These are phyloP conservation scores for Hetaerina americana DNA, from an alignment of 1,140 invertebrate genomes.

Conservation along the genomic window DNA sequence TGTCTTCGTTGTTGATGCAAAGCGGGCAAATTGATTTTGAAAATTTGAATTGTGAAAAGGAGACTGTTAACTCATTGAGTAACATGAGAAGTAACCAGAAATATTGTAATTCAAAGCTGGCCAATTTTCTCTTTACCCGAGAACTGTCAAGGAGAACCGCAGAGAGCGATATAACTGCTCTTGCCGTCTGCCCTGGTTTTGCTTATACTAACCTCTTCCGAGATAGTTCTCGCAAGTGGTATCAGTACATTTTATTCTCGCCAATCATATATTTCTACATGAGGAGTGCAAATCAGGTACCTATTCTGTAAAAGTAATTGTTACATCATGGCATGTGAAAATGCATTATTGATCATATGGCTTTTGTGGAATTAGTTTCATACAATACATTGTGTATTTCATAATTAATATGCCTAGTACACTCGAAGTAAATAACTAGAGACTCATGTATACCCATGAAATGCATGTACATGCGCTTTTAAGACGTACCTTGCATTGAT, in stretches of 20 bases:
- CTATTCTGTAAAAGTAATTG: too few relatives aligned
- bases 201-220: constrained; percentile 65
- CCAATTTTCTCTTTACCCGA: constrained; percentile 53
- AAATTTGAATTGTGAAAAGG: constrained; percentile 46
- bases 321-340: too few relatives aligned
- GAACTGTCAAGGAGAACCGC: constrained; percentile 43
- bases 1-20: constrained; percentile 41
- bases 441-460: too few relatives aligned
- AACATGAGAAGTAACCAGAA: constrained; percentile 41
- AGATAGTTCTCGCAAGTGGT: constrained; percentile 49
- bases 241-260: constrained; percentile 51
- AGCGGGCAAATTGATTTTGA: constrained; percentile 57
- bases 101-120: constrained; percentile 70
- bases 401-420: too few relatives aligned
- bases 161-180: constrained; percentile 49
- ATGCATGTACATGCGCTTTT: too few relatives aligned
- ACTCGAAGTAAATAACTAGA: too few relatives aligned
- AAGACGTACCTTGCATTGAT: too few relatives aligned
- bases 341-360: too few relatives aligned
- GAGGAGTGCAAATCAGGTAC: constrained; percentile 57
- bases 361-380: too few relatives aligned
- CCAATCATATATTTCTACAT: constrained; percentile 56
- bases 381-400: too few relatives aligned
- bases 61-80: constrained; percentile 5
- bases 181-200: constrained; percentile 71